Evolutionary conservation across 2,888 invertebrate species (phyloP).

Genomic region (Drosophila mulleri): DNA sequence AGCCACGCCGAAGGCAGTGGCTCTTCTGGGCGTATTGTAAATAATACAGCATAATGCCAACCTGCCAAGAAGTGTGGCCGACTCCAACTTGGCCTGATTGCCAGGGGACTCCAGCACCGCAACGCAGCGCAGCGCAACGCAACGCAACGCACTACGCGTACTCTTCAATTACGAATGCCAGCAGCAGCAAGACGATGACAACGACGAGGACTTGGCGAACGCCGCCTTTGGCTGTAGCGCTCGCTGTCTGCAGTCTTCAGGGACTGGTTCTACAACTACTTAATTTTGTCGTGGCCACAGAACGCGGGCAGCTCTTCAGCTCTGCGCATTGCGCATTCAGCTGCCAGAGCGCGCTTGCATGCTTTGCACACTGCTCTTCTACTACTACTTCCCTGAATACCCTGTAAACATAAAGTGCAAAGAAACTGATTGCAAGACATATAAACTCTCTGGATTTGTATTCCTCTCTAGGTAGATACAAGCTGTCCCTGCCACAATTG

Average conservation of each 20-base stretch:
- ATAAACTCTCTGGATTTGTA: background rate
- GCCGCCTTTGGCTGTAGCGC: conserved; percentile 42
- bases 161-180: conserved; percentile 74
- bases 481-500: background rate
- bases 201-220: conserved; percentile 33
- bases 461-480: too few species aligned
- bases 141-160: conserved; percentile 44
- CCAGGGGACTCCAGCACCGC: conserved; percentile 42
- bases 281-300: conserved; percentile 63
- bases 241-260: conserved; percentile 59
- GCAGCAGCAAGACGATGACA: conserved; percentile 32
- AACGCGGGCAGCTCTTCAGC: too few species aligned
- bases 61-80: conserved; percentile 62
- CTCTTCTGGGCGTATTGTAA: conserved; percentile 60
- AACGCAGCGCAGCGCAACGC: conserved; percentile 40
- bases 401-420: conserved; percentile 6
- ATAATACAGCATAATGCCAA: conserved; percentile 73
- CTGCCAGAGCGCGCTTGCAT: conserved; percentile 50
- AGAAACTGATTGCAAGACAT: background rate
- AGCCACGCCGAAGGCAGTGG: conserved; percentile 29
- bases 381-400: too few species aligned
- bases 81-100: conserved; percentile 51
- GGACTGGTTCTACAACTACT: conserved; percentile 77
- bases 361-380: conserved; percentile 40
- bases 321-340: conserved; percentile 34